Evolutionary conservation across 2,888 invertebrate genomes (phyloP), one percentile per base, ranked within the genome.

Genomic region (Cosmia trapezina): DNA sequence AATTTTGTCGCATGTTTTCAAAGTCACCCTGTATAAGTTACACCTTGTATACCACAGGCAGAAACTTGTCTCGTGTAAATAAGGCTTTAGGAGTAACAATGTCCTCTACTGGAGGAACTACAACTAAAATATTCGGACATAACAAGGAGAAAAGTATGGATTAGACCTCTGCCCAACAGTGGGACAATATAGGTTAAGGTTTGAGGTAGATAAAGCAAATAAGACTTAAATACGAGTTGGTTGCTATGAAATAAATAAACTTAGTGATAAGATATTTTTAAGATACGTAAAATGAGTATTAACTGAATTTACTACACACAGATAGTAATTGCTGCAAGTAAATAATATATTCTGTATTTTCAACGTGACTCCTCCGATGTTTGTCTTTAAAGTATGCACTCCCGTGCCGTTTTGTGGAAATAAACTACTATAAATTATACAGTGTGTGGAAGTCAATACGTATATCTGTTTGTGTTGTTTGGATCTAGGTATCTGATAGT

Each of bases 161-260:
- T n/a, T n/a, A n/a, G n/a, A n/a, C n/a, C n/a, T n/a, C n/a, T n/a
- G n/a, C n/a, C n/a, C n/a, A n/a, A n/a, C n/a, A n/a, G n/a, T n/a
- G n/a, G n/a, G n/a, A n/a, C n/a, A n/a, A n/a, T n/a, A n/a, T n/a
- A n/a, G n/a, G n/a, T n/a, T n/a, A n/a, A n/a, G n/a, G n/a, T n/a
- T n/a, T n/a, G n/a, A n/a, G n/a, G n/a, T n/a, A n/a, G 19, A 54
- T 69, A 54, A 61, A 61, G 60, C 54, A 60, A 77, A 53, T 47
- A 53, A 76, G 4, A 54, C 19, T 77, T 12, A 17, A 14, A 60
- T 47, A 60, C 22, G 3, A 17, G 12, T 41, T 59, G n/a, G 4
- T 14, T 47, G n/a, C 19, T 43, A 60, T 33, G n/a, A 33, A 51
- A 74, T 41, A 68, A 28, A 76, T 60, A 73, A 45, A 53, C 11